phyloP scores from a whole-genome alignment of 2,113 vertebrate genomes.

The Condylura cristata region DNA sequence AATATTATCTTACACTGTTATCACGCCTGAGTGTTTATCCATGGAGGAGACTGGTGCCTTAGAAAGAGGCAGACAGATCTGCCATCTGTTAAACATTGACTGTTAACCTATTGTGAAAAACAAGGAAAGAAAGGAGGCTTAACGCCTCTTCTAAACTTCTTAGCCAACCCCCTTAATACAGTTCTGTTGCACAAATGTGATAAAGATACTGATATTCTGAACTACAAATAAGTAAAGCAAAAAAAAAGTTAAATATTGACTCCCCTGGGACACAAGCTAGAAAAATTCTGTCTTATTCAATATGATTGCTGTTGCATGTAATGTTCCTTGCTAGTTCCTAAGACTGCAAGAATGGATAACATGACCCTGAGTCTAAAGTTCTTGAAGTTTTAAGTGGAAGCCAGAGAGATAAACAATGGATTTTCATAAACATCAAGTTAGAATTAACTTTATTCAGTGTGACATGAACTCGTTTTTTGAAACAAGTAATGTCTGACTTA shows the following conservation, averaged over 20 bases:
- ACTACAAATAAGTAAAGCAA: constrained; percentile 14
- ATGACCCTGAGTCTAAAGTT: neutral
- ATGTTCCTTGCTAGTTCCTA: neutral
- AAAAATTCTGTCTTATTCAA: neutral
- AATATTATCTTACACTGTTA: constrained; percentile 68
- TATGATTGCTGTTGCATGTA: neutral
- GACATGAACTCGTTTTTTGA: neutral
- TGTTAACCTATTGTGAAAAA: constrained; percentile 54
- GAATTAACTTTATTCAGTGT: neutral
- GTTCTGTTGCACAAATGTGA: constrained; percentile 37
- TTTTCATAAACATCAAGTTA: neutral
- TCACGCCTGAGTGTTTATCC: constrained; percentile 59
- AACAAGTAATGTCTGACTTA: neutral
- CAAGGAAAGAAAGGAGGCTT: constrained; percentile 1
- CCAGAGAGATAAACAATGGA: neutral
- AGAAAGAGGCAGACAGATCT: constrained; percentile 38
- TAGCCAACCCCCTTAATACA: neutral
- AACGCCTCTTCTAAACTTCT: neutral
- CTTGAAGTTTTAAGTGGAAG: neutral
- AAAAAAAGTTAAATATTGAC: neutral
- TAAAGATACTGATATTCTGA: constrained; percentile 27
- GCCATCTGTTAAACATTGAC: constrained; percentile 59
- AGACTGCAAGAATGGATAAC: neutral
- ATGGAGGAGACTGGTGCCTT: constrained; percentile 23
- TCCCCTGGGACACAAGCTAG: neutral